phyloP scores from a whole-genome alignment of 2,888 invertebrate genomes.

The Thyatira batis region DNA sequence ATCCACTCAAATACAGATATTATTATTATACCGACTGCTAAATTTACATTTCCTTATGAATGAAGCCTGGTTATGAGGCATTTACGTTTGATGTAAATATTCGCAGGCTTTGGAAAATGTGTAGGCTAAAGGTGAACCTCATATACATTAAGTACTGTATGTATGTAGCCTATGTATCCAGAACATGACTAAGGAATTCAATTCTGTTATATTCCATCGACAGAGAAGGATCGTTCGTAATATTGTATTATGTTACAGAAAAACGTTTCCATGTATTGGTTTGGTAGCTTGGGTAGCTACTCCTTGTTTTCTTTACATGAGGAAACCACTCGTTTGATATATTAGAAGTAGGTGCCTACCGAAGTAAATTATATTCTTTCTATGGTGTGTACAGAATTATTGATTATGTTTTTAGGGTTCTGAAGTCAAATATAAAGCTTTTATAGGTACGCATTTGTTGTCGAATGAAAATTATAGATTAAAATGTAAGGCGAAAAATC shows the following conservation, averaged over 20 bases:
- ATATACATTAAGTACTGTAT: constrained; percentile 13
- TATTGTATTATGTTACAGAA: constrained; percentile 1
- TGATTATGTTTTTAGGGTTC: background rate
- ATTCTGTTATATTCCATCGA: constrained; percentile 32
- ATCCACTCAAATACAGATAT: constrained; percentile 4
- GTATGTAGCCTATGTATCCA: background rate
- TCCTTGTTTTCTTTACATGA: background rate
- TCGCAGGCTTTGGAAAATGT: constrained; percentile 21
- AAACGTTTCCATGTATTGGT: background rate
- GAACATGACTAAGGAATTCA: constrained; percentile 53
- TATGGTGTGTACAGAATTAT: too few relatives aligned
- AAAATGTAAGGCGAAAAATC: too few relatives aligned
- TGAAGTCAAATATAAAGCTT: too few relatives aligned
- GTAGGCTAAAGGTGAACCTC: constrained; percentile 14
- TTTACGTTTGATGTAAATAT: constrained; percentile 33
- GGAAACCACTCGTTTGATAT: background rate
- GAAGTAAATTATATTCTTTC: too few relatives aligned
- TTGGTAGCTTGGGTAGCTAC: too few relatives aligned
- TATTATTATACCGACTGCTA: constrained; percentile 23
- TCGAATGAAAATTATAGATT: too few relatives aligned
- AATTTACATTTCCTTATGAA: constrained; percentile 16
- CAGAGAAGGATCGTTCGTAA: constrained; percentile 4
- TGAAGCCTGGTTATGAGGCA: constrained; percentile 22
- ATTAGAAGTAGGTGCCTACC: background rate
- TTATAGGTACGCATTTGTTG: too few relatives aligned